These are phyloP conservation scores for Sinodicranocentrus sp. DNA, from an alignment of 2,888 invertebrate genomes.

Conservation along the genomic window DNA sequence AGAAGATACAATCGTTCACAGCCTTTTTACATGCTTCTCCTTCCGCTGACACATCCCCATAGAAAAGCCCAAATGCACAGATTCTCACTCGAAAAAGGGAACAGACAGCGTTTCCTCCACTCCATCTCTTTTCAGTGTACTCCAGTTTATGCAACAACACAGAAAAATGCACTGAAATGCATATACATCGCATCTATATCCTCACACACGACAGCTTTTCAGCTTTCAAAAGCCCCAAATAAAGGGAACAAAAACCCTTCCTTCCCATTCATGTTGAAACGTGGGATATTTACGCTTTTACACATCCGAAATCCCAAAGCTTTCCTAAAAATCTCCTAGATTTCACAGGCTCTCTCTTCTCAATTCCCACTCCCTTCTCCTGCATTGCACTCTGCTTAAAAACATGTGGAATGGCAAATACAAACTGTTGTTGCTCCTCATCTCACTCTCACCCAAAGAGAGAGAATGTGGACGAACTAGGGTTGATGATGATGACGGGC, in stretches of 20 bases:
- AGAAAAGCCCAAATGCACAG: slow-evolving; percentile 5
- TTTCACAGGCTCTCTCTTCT: neutral
- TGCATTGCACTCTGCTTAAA: neutral
- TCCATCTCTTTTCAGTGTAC: no score
- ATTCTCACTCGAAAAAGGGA: neutral
- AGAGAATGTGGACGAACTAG: neutral
- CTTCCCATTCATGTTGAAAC: neutral
- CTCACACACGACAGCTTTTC: no score
- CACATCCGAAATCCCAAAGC: slow-evolving; percentile 26
- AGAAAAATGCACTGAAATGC: no score
- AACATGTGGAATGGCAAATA: neutral
- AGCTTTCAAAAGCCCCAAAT: no score
- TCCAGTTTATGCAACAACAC: no score
- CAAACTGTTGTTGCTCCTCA: neutral
- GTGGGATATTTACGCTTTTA: slow-evolving; percentile 5
- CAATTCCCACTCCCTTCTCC: neutral
- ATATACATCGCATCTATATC: no score
- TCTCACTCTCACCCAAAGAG: neutral
- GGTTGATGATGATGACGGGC: slow-evolving; percentile 17
- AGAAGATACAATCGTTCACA: no score
- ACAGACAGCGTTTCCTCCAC: no score
- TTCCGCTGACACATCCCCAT: neutral
- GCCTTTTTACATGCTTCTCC: no score
- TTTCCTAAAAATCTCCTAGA: neutral
- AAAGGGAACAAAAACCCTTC: neutral